A percentile compares a stretch with the other conserved stretches of the same genome.
Evolutionary conservation across 2,888 invertebrate genomes (phyloP).

Genomic region (Nymphalis c-album): DNA sequence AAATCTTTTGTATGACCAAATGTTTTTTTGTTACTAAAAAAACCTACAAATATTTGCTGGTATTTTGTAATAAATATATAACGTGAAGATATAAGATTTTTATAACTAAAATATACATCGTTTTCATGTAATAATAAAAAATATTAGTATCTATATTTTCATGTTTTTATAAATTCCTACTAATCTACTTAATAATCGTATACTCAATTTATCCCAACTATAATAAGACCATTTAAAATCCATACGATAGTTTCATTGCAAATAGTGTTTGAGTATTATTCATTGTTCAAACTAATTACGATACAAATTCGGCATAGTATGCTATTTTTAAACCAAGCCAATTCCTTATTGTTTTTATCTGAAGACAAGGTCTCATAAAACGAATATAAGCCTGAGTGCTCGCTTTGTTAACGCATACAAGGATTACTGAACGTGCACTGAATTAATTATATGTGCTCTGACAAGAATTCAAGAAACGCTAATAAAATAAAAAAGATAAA

Average conservation of each 20-base stretch:
- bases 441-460: slow-evolving; percentile 24
- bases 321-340: background rate
- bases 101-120: too few relatives aligned
- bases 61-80: too few relatives aligned
- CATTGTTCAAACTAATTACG: background rate
- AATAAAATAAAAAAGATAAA: background rate
- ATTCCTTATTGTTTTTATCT: slow-evolving; percentile 7
- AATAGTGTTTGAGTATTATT: background rate
- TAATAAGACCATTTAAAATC: background rate
- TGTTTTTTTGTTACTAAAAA: too few relatives aligned
- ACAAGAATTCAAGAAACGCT: background rate
- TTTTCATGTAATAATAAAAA: too few relatives aligned
- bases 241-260: background rate
- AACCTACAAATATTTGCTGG: too few relatives aligned
- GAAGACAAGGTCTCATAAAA: slow-evolving; percentile 5
- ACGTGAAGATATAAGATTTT: too few relatives aligned
- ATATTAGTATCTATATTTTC: too few relatives aligned
- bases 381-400: slow-evolving; percentile 7
- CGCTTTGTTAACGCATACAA: slow-evolving; percentile 14
- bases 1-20: too few relatives aligned
- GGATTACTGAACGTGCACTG: slow-evolving; percentile 23
- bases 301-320: background rate
- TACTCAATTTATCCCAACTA: too few relatives aligned
- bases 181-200: too few relatives aligned
- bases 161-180: too few relatives aligned